phyloP scores from a whole-genome alignment of 2,797 vertebrate species.

The Liparis tanakae region DNA sequence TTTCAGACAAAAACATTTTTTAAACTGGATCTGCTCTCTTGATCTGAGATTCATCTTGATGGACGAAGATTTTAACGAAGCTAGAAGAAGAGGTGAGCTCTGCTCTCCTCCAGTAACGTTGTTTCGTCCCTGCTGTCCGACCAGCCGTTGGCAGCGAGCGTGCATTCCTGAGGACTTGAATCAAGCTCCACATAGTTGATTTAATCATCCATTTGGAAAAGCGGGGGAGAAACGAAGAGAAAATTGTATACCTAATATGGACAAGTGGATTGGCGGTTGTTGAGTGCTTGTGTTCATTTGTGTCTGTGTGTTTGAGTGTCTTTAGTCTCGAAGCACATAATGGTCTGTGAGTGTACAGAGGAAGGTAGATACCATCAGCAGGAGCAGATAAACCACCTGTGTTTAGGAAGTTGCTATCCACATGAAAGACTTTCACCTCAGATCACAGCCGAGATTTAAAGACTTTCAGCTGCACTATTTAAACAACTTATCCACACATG shows the following conservation, averaged over 20 bases:
- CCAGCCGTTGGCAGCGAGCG: conserved; percentile 89
- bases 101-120: conserved; percentile 74
- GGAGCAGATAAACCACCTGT: conserved; percentile 75
- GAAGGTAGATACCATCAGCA: conserved; percentile 74
- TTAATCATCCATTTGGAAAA: conserved; percentile 93
- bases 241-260: conserved; percentile 99
- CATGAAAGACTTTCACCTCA: conserved; percentile 66
- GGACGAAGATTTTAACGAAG: conserved; percentile 83
- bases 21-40: conserved; percentile 22
- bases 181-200: conserved; percentile 96
- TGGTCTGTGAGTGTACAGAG: conserved; percentile 70
- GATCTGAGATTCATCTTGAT: conserved; percentile 62
- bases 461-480: conserved; percentile 20
- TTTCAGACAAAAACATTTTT: conserved; percentile 28
- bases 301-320: conserved; percentile 71
- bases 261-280: conserved; percentile 90
- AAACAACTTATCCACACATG: conserved; percentile 28
- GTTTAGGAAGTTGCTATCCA: conserved; percentile 64
- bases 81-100: conserved; percentile 57
- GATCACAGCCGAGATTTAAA: conserved; percentile 47
- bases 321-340: conserved; percentile 51
- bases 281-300: conserved; percentile 74
- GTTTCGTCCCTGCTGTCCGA: conserved; percentile 86
- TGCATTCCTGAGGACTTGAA: conserved; percentile 96
- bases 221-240: conserved; percentile 80